These are phyloP conservation scores for Urophycis tenuis DNA, from an alignment of 2,797 vertebrate species.

Conservation along the genomic window DNA sequence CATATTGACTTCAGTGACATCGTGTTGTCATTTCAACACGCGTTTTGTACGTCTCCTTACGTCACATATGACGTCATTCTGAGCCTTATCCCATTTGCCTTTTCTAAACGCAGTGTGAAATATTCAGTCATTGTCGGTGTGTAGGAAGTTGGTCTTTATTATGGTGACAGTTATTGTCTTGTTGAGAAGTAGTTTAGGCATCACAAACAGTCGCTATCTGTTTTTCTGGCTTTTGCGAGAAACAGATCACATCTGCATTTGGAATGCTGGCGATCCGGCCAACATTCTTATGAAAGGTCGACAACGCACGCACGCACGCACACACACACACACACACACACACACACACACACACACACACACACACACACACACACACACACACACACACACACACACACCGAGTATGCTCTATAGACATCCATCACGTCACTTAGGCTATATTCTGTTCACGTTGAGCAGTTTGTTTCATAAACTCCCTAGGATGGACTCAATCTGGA, in stretches of 20 bases:
- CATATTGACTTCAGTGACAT: neutral
- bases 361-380: neutral
- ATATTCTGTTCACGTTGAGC: neutral
- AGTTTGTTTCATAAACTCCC: neutral
- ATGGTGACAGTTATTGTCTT: no score
- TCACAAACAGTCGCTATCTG: no score
- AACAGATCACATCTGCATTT: neutral
- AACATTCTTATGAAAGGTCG: neutral
- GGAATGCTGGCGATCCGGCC: neutral
- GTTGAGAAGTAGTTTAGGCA: no score
- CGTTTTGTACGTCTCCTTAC: no score
- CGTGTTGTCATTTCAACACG: neutral
- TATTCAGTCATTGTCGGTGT: no score
- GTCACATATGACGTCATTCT: no score
- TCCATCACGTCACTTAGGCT: no score
- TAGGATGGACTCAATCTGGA: neutral
- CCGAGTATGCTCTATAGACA: neutral
- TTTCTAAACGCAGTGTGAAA: no score
- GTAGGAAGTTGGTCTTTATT: no score
- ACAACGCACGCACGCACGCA: no score
- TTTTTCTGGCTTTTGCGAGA: no score
- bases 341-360: constrained; percentile 3
- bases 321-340: neutral
- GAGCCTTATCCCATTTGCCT: no score
- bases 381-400: neutral